Percentiles rank a stretch among this genome's conserved stretches.
Conservation (phyloP, 2,888 invertebrate genomes). For the Chymomyza amoena region DNA sequence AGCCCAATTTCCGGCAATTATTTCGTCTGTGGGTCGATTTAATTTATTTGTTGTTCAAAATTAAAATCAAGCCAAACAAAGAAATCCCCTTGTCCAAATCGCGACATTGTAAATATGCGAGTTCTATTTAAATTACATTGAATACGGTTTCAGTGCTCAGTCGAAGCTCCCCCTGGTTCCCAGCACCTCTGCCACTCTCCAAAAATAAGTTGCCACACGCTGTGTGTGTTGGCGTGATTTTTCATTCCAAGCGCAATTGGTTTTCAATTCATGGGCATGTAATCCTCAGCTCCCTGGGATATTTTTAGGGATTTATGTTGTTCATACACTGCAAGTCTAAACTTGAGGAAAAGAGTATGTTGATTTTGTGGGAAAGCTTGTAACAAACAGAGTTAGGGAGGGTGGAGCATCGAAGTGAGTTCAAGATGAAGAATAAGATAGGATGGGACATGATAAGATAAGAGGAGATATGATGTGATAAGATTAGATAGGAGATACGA, state of each 20-base stretch:
- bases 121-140: constrained; percentile 10
- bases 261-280: constrained; percentile 73
- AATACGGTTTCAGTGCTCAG: neutral
- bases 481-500: no score
- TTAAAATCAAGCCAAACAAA: constrained; percentile 62
- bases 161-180: neutral
- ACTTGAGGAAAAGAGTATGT: neutral
- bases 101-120: constrained; percentile 55
- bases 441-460: no score
- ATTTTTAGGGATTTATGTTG: constrained; percentile 72
- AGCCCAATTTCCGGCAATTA: constrained; percentile 65
- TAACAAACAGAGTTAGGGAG: neutral
- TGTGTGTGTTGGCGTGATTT: constrained; percentile 66
- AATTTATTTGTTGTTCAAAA: constrained; percentile 69
- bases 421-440: no score
- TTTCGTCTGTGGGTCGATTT: constrained; percentile 71
- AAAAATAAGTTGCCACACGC: constrained; percentile 18
- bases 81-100: constrained; percentile 70
- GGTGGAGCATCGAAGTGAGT: no score
- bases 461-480: no score
- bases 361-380: neutral
- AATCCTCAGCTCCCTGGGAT: constrained; percentile 71
- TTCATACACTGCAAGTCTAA: constrained; percentile 9
- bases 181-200: neutral
- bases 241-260: constrained; percentile 72